These are phyloP conservation scores for Aldrovandia affinis DNA, from an alignment of 2,797 vertebrate species.

Conservation along the genomic window DNA sequence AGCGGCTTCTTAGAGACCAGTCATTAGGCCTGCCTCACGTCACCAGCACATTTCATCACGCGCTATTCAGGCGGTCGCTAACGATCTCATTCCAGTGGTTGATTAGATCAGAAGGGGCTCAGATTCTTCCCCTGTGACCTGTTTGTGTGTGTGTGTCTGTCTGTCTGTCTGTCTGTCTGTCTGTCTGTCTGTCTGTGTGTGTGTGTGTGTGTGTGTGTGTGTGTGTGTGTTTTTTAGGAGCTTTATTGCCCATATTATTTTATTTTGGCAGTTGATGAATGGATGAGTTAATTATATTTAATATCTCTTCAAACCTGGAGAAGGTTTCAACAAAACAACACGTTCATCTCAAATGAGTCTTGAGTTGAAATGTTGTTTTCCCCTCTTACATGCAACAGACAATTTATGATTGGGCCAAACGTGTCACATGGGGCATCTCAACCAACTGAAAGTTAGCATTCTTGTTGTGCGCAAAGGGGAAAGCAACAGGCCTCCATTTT, in stretches of 20 bases:
- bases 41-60: not conserved
- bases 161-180: no score
- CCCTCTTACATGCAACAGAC: not conserved
- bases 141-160: no score
- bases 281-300: not conserved
- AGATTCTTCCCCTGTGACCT: not conserved
- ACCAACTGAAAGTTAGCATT: not conserved
- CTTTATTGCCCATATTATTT: not conserved
- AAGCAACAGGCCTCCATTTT: not conserved
- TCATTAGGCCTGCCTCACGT: not conserved
- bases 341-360: no score
- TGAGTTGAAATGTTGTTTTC: not conserved
- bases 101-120: conserved; percentile 12
- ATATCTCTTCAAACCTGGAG: no score
- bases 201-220: no score
- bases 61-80: conserved; percentile 14
- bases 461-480: not conserved
- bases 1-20: not conserved
- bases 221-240: no score
- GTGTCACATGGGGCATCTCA: no score
- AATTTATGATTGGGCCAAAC: not conserved
- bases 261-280: not conserved
- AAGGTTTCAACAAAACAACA: no score
- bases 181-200: no score
- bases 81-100: conserved; percentile 26